Base-by-base conservation (phyloP, 2,797 vertebrate genomes). In the Mus minutoides region DNA sequence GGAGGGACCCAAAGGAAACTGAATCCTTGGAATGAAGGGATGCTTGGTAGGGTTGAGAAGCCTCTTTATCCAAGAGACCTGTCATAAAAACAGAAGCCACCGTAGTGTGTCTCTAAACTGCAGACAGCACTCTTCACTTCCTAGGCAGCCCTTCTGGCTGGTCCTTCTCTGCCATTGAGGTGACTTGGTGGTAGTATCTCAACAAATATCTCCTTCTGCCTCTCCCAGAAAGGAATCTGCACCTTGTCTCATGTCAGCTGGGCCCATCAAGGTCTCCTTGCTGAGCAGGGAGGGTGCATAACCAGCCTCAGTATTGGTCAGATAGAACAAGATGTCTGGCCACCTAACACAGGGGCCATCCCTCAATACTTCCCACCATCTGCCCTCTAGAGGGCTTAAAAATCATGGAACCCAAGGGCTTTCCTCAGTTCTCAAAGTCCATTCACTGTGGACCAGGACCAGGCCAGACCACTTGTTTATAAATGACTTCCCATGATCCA, bases 21-120 rank as follows among this genome's bases (percentile, higher is more conserved):
- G 46, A 31, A 26, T 34, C 6, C 4, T 24, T 9, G 31, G 2
- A 0, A 37, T 4, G 1, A 1, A 43, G 43, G 40, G 8, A 11
- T 52, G 0, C 2, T 9, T 26, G 40, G 13, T 16, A 54, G 62
- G 19, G 11, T 17, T 14, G 60, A 8, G 31, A 9, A 34, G 12
- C 3, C 21, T 52, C 22, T n/a, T 52, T 5, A n/a, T 3, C 71
- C 4, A 2, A 46, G 40, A 11, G 58, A 46, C 31, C 46, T 17
- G 24, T 52, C 12, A 1, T 26, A 52, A 67, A 79, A 43, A 5
- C 34, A 43, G 40, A 34, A 6, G 13, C 46, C 31, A 22, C 62
- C 64, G 10, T 10, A 1, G 3, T 24, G 26, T 21, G 24, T 40
- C 88, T 67, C 76, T 10, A 34, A 16, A 29, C 54, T 29, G 14